Base-by-base conservation (phyloP, 2,888 invertebrate genomes). In the Eilema sororculum region DNA sequence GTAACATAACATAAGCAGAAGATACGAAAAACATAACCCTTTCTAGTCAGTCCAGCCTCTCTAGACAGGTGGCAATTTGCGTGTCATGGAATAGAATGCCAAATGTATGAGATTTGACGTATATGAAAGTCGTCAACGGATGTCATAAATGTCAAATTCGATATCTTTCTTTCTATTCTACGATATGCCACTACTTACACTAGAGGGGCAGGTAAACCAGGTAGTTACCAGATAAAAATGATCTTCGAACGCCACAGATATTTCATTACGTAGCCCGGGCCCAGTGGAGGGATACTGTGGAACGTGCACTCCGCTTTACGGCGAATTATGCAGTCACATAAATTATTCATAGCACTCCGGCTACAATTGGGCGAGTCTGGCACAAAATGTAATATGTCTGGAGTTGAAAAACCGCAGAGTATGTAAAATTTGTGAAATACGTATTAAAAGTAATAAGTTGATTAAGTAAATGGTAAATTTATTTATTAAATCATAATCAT, bases 351-450 rank as follows among this genome's bases (percentile, higher is more conserved):
- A 20, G 52, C n/a, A 52, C 52, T 52, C 52, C n/a, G n/a, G 52
- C 9, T 52, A 52, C 52, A 46, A 46, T 46, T 46, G 1, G 20
- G 52, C 20, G 52, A 52, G 52, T n/a, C 52, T 52, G 46, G 9
- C 9, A 52, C 52, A 52, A n/a, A 52, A n/a, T 52, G 52, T 52
- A 52, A 52, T 52, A 52, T n/a, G 52, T 52, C n/a, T 52, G 52
- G 8, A 52, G 9, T 52, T 52, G 52, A 52, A 52, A 52, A 52
- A n/a, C n/a, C 52, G 52, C 52, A n/a, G n/a, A n/a, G 12, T 46
- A 46, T 46, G 6, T 20, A 46, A 16, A 41, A 46, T 46, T 6
- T 52, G 9, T 52, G n/a, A 52, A 52, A 52, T 52, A 52, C 5
- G n/a, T 28, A 5, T 52, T n/a, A 8, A 2, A 6, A 52, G 6